A percentile compares a stretch with the other conserved stretches of the same genome.
Conservation (phyloP, 2,888 invertebrate genomes). For the Habrosyne pyritoides region DNA sequence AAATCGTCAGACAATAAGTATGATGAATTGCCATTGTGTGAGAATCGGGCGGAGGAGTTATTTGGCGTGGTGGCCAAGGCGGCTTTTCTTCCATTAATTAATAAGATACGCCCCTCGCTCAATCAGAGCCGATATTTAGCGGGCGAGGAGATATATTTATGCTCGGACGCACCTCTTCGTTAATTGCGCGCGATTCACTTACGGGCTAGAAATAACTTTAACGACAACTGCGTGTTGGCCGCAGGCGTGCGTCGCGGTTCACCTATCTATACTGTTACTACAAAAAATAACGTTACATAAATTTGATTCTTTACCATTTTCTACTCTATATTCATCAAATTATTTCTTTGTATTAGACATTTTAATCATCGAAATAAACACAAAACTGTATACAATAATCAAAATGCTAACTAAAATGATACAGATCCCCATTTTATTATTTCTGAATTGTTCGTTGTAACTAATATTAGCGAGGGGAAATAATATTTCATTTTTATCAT, state of each 20-base stretch:
- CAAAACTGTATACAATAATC: too few species aligned
- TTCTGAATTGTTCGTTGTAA: conserved; percentile 15
- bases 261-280: conserved; percentile 25
- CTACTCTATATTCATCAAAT: too few species aligned
- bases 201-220: conserved; percentile 61
- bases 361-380: too few species aligned
- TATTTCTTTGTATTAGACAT: too few species aligned
- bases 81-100: conserved; percentile 78
- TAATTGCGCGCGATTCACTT: conserved; percentile 75
- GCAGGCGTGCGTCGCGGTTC: conserved; percentile 33
- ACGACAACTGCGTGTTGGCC: conserved; percentile 55
- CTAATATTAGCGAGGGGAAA: conserved; percentile 34
- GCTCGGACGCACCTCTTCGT: conserved; percentile 68
- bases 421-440: conserved; percentile 22
- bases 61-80: conserved; percentile 67
- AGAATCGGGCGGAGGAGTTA: conserved; percentile 66
- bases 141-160: conserved; percentile 68
- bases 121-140: conserved; percentile 72
- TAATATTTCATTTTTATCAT: conserved; percentile 62
- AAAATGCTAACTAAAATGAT: neutral
- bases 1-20: conserved; percentile 79
- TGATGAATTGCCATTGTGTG: conserved; percentile 78
- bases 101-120: conserved; percentile 75
- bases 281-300: neutral
- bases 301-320: too few species aligned